Base-by-base conservation (phyloP, 2,888 invertebrate species). In the Panzeria rudis region DNA sequence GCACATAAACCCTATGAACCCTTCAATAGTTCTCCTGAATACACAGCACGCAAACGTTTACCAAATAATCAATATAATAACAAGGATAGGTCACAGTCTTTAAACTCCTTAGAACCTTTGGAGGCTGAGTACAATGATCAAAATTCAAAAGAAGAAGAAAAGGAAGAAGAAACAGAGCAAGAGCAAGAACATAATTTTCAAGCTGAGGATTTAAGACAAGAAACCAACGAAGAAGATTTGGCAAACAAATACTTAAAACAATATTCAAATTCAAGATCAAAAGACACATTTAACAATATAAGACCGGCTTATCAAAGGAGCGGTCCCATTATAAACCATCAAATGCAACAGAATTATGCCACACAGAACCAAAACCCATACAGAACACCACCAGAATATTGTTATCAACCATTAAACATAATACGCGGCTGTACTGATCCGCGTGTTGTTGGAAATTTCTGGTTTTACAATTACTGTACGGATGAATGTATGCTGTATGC, bases 381-480 rank as follows among this genome's bases (percentile, higher is more conserved):
- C 13, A 38, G 68, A 38, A 23, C 32, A 7, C 23, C 79, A 41
- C 66, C 59, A 4, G 44, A 47, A 7, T 86, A 84, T 13, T 91
- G 90, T 69, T 90, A 90, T 72, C 86, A 87, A 76, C 87, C 88
- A 80, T 59, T 90, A n/a, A 83, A 86, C 32, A 87, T 88, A 15
- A 73, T 54, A 66, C 77, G 29, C 0, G 73, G 77, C 54, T 87
- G 87, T 35, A 54, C 9, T 5, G 86, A 89, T 78, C 84, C 86
- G 11, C 88, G 86, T 9, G 86, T 88, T 3, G 81, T 95, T 78
- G 95, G 87, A 0, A 89, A 91, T 62, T 90, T 87, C 61, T 91
- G 91, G 91, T 91, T 90, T 78, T 91, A 90, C 52, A 91, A 91
- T 77, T 89, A 88, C 64, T 91, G 91, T 64, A 66, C 83, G 3